Evolutionary conservation across 2,888 invertebrate species (phyloP).

Genomic region (Epirrita christyi): DNA sequence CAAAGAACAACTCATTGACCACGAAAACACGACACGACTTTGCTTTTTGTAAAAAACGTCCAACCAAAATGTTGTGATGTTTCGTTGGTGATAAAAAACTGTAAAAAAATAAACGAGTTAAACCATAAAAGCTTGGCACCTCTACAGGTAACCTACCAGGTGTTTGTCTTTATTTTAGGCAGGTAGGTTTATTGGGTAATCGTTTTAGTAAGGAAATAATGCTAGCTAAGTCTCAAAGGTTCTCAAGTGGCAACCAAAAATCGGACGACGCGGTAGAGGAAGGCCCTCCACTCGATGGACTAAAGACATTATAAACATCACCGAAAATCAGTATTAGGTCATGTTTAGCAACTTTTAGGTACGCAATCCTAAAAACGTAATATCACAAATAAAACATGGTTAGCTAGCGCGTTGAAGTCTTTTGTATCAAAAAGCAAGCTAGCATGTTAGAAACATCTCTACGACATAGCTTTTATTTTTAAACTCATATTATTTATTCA

Average conservation of each 20-base stretch:
- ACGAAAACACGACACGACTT: constrained; percentile 35
- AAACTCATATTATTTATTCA: no score
- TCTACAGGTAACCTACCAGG: constrained; percentile 5
- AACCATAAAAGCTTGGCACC: constrained; percentile 16
- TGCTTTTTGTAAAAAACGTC: constrained; percentile 33
- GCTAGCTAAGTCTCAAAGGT: no score
- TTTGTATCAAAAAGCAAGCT: constrained; percentile 8
- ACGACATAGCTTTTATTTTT: no score
- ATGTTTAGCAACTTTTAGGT: no score
- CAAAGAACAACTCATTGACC: constrained; percentile 31
- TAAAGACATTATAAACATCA: no score
- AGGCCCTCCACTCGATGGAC: no score
- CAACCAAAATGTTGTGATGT: constrained; percentile 24
- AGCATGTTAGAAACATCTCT: no score
- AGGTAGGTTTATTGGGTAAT: not conserved
- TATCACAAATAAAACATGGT: not conserved
- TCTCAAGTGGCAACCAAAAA: no score
- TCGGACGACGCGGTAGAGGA: no score
- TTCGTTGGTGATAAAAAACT: constrained; percentile 14
- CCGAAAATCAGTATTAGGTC: no score
- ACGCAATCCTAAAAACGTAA: no score
- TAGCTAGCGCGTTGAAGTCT: constrained; percentile 15
- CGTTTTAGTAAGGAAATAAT: no score
- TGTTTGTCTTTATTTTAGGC: constrained; percentile 9
- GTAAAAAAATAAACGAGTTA: constrained; percentile 27